Evolutionary conservation across 2,113 vertebrate species (phyloP), one percentile per base, ranked within the genome.

Genomic region (Cyanistes caeruleus): DNA sequence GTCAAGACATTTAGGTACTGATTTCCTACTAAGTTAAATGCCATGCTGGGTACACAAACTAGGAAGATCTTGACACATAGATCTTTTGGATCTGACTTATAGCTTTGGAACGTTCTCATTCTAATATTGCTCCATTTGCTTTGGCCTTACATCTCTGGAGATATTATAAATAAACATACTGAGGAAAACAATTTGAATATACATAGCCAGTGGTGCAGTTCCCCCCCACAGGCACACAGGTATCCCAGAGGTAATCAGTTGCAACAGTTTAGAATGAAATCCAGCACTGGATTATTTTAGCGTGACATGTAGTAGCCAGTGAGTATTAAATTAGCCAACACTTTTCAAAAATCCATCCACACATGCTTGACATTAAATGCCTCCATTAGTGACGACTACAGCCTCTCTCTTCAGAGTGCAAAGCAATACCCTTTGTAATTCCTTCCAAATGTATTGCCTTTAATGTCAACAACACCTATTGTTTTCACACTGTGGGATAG

Each of bases 371-470:
- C 67, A 65, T 80, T 65, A 25, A 90, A 70, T 49, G 12, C 33
- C n/a, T 62, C n/a, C 46, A 58, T 75, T 72, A 72, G 24, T 80
- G 70, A 94, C 85, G 78, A 80, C 75, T 78, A 77, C 25, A 49
- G 58, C 23, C 37, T 80, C 44, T 37, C 63, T 80, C 33, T 73
- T 83, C 53, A 58, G 31, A 74, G 30, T 77, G 46, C 67, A 90
- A 88, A 92, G 53, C 68, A 65, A 53, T 92, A 77, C 60, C 21
- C 37, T 73, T 91, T 76, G 37, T 77, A 88, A 83, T 93, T 92
- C 23, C 46, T 94, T 88, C 37, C 58, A 58, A 86, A 88, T 87
- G 20, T 84, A 52, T 68, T 83, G 28, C 31, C 31, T 91, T 64
- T 73, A 72, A 64, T 79, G 62, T 72, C 31, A 11, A 3, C 20